Evolutionary conservation across 2,113 vertebrate genomes (phyloP), one percentile per base, ranked within the genome.

Genomic region (Pseudopipra pipra): DNA sequence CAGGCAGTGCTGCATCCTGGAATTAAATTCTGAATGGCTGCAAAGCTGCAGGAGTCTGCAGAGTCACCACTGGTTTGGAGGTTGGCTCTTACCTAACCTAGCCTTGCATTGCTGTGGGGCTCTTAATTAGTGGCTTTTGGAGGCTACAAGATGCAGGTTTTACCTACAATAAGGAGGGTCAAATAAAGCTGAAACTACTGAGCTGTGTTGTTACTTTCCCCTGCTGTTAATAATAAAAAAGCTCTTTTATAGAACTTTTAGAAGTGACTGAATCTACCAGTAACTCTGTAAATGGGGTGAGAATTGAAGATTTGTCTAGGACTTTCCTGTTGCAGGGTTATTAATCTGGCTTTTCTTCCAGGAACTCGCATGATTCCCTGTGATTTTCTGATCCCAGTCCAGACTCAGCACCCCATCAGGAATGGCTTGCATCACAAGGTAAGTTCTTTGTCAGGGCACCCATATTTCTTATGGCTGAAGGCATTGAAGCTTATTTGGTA

Each of bases 311-410:
- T 70, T 71, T 71, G 68, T 56, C 20, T 56, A 37, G 68, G 56
- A 23, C 14, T 52, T 71, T 28, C 2, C 12, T 70, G 11, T 30
- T 83, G 33, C 14, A 63, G n/a, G 7, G 10, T 63, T 72, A 58
- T 52, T 85, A 49, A 85, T 5, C 2, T 61, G 66, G 11, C 14
- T 71, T 51, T 87, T 56, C 41, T 55, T 67, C 18, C 3, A 99
- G 99, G 99, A 73, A 99, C 99, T 90, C 99, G 99, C 39, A 99
- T 99, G 98, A 99, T 99, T 97, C 99, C 99, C 10, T 99, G 99
- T 83, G 99, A 99, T 94, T 99, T 99, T 94, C 97, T 99, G 88
- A 99, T 99, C 97, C 99, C 99, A 5, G 99, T 98, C 65, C 99
- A 99, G 98, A 98, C 98, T 23, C 99, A 99, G 95, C 97, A 99